These are phyloP conservation scores for Drosophila virilis DNA, from an alignment of 1,140 invertebrate species.

Conservation along the genomic window DNA sequence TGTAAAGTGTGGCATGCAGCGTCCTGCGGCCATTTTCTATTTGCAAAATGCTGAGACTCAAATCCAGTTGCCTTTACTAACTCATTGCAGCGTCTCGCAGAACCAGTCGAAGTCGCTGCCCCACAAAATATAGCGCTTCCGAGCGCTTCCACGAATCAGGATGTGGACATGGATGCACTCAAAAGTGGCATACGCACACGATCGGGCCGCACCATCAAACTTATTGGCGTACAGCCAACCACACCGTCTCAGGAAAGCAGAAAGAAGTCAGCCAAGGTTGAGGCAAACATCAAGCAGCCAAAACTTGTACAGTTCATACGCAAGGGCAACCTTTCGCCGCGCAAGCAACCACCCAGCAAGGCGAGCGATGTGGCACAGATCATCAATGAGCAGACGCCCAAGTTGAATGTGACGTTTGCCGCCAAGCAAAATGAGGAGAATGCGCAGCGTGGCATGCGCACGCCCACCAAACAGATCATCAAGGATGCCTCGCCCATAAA, in stretches of 20 bases:
- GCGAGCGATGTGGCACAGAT: slow-evolving; percentile 28
- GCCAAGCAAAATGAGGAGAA: slow-evolving; percentile 63
- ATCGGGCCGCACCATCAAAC: slow-evolving; percentile 69
- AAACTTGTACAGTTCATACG: slow-evolving; percentile 81
- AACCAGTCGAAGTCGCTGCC: slow-evolving; percentile 45
- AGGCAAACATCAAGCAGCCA: slow-evolving; percentile 64
- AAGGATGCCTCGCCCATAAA: slow-evolving; percentile 70
- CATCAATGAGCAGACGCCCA: slow-evolving; percentile 66
- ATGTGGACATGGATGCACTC: slow-evolving; percentile 68
- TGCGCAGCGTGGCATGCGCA: slow-evolving; percentile 68
- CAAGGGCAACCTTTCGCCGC: slow-evolving; percentile 71
- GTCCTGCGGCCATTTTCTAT: slow-evolving; percentile 52
- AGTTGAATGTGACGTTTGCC: slow-evolving; percentile 38
- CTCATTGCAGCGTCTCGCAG: slow-evolving; percentile 63
- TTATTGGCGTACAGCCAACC: slow-evolving; percentile 62
- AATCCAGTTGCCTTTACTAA: background rate
- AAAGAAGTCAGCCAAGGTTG: slow-evolving; percentile 63
- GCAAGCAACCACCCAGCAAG: slow-evolving; percentile 61
- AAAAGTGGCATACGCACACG: slow-evolving; percentile 76
- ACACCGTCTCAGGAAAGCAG: slow-evolving; percentile 32
- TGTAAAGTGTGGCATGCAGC: slow-evolving; percentile 13
- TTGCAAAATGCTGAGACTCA: background rate
- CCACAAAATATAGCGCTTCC: slow-evolving; percentile 22
- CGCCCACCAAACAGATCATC: slow-evolving; percentile 82
- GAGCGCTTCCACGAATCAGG: slow-evolving; percentile 35